phyloP scores from a whole-genome alignment of 2,113 vertebrate species.

The Podarcis raffonei region DNA sequence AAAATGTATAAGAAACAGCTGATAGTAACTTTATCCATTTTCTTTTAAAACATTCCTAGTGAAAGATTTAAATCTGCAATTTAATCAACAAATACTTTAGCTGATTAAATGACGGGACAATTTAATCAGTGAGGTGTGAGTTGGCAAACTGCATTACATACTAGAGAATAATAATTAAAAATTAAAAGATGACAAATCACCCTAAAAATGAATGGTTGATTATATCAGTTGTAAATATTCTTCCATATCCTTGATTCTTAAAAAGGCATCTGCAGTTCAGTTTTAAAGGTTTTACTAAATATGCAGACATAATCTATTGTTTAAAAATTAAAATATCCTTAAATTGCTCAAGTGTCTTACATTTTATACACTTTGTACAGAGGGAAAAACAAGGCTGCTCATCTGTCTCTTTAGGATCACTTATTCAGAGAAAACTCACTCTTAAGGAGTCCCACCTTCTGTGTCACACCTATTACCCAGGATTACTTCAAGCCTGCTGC shows the following conservation, averaged over 20 bases:
- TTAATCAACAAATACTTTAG: not conserved
- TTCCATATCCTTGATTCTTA: not conserved
- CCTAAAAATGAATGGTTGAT: not conserved
- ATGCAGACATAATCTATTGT: not conserved
- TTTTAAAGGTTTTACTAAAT: not conserved
- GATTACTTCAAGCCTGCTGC: not conserved
- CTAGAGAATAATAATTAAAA: not conserved
- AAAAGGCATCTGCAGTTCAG: not conserved
- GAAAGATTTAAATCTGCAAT: not conserved
- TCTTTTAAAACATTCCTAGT: not conserved
- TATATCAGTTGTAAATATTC: not conserved
- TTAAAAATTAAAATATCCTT: not conserved
- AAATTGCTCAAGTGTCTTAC: no score
- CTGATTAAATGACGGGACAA: not conserved
- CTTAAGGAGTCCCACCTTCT: not conserved
- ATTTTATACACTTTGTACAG: not conserved
- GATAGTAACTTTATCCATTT: not conserved
- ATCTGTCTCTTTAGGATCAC: not conserved
- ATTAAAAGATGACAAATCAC: not conserved
- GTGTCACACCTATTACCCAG: not conserved
- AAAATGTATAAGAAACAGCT: not conserved
- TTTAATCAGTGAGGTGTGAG: not conserved
- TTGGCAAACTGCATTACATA: not conserved
- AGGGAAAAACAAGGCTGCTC: not conserved
- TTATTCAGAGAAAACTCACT: not conserved